These are phyloP conservation scores for Triops longicaudatus DNA, from an alignment of 1,140 invertebrate genomes.

Conservation along the genomic window DNA sequence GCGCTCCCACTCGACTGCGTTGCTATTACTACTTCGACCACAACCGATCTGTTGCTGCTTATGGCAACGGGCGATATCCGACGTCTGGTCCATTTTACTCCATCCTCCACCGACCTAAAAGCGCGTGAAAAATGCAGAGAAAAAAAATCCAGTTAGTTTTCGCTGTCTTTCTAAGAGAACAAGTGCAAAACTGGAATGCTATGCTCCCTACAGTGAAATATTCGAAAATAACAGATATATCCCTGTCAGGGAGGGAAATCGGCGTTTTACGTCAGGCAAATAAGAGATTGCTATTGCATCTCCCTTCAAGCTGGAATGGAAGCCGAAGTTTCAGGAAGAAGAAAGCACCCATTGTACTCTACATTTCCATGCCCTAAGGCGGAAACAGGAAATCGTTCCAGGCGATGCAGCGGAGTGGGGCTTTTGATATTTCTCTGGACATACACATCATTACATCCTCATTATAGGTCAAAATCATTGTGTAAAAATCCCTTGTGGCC, in stretches of 20 bases:
- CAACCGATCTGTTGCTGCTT: slow-evolving; percentile 5
- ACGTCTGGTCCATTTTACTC: slow-evolving; percentile 5
- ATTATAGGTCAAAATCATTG: not conserved
- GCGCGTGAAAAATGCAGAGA: not conserved
- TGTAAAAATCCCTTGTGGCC: not conserved
- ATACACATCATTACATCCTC: slow-evolving; percentile 2
- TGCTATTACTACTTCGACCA: slow-evolving; percentile 8
- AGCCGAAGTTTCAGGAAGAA: not conserved
- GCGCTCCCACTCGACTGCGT: not conserved
- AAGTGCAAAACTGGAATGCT: too few species aligned
- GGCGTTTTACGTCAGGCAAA: not conserved
- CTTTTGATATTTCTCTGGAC: not conserved
- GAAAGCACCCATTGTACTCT: slow-evolving; percentile 7
- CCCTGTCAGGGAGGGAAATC: not conserved
- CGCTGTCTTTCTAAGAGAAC: not conserved
- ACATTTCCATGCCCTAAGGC: not conserved
- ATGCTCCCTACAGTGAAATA: too few species aligned
- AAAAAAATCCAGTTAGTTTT: not conserved
- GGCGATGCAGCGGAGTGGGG: not conserved
- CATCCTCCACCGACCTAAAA: not conserved
- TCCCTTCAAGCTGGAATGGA: not conserved
- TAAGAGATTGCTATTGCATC: not conserved
- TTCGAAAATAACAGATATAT: too few species aligned
- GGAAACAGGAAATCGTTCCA: slow-evolving; percentile 11
- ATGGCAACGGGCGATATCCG: not conserved